phyloP scores from a whole-genome alignment of 2,113 vertebrate species.

The Platichthys flesus region DNA sequence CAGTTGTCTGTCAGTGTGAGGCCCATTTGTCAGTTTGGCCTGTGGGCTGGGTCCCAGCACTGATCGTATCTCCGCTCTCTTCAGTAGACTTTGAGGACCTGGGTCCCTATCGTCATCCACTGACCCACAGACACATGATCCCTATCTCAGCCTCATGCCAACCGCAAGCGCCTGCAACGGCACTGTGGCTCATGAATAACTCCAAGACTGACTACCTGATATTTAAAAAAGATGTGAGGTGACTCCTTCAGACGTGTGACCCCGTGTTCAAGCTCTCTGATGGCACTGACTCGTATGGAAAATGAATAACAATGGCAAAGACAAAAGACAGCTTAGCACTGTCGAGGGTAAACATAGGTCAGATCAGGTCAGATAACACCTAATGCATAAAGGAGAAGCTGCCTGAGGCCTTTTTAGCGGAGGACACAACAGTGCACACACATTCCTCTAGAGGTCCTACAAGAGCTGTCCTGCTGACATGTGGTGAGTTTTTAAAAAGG shows the following conservation, averaged over 20 bases:
- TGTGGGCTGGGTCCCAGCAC: conserved; percentile 6
- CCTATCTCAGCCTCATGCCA: background rate
- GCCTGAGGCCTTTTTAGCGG: background rate
- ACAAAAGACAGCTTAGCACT: background rate
- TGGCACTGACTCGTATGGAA: background rate
- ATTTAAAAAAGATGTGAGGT: background rate
- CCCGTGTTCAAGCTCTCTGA: no score
- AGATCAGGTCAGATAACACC: conserved; percentile 9
- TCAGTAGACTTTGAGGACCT: background rate
- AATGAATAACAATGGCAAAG: background rate
- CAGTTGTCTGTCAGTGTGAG: conserved; percentile 4
- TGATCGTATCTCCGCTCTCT: conserved; percentile 21
- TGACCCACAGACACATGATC: background rate
- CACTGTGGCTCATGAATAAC: background rate
- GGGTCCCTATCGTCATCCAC: background rate
- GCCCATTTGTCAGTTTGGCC: conserved; percentile 32
- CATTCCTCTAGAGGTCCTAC: conserved; percentile 8
- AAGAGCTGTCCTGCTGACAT: background rate
- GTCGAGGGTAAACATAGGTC: background rate
- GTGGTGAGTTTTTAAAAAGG: background rate
- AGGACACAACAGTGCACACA: background rate
- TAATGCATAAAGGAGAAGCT: background rate
- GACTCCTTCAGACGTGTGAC: background rate
- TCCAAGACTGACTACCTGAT: no score
- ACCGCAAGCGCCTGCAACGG: no score